Conservation (phyloP, 2,113 vertebrate species). For the Danionella cerebrum region DNA sequence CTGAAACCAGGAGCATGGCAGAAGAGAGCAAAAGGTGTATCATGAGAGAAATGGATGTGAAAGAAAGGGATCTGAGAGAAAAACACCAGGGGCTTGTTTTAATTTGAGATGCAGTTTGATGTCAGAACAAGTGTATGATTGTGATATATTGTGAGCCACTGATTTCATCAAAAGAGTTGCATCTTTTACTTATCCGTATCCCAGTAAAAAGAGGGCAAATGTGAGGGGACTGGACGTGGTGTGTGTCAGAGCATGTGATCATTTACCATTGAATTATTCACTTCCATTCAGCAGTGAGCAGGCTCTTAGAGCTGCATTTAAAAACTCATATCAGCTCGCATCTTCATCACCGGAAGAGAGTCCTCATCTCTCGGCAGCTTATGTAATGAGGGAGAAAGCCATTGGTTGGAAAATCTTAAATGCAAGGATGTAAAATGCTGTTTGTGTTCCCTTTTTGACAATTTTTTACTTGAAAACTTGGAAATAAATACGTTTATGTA, state of each 20-base stretch:
- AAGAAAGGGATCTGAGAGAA: neutral
- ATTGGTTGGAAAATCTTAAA: neutral
- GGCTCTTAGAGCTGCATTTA: neutral
- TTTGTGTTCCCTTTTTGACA: too few relatives aligned
- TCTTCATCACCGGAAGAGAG: neutral
- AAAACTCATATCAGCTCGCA: neutral
- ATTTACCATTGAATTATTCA: conserved; percentile 27
- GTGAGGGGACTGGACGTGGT: conserved; percentile 9
- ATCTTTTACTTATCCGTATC: conserved; percentile 2
- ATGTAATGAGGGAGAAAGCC: neutral
- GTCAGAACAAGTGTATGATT: conserved; percentile 4
- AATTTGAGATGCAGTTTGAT: conserved; percentile 29
- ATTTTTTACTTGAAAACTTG: too few relatives aligned
- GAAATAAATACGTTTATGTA: too few relatives aligned
- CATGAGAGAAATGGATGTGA: neutral
- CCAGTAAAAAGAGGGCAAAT: neutral
- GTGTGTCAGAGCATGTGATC: conserved; percentile 14
- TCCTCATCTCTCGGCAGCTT: neutral
- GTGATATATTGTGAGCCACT: neutral
- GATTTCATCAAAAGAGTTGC: conserved; percentile 12
- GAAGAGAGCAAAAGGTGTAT: neutral
- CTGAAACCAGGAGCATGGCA: neutral
- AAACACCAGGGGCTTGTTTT: neutral
- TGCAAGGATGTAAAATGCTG: neutral
- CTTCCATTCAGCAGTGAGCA: neutral